Evolutionary conservation across 1,140 invertebrate genomes (phyloP), one percentile per base, ranked within the genome.

Genomic region (Calephelis virginiensis): DNA sequence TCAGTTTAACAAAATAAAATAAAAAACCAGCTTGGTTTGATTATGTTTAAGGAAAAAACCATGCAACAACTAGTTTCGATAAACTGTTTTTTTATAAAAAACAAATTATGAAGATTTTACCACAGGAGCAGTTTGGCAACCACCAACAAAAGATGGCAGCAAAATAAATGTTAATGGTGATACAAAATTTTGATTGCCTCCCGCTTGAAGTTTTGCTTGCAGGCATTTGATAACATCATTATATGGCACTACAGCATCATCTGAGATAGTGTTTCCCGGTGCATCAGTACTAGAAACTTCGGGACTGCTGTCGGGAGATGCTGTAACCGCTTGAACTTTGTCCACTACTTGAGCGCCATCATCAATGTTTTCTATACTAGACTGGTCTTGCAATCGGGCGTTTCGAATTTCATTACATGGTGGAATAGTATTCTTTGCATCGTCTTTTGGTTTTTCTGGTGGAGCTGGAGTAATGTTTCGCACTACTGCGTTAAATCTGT

Each of bases 401-500:
- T 75, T 81, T 66, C 81, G 79, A 4, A 68, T 64, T 14, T 82
- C 80, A 37, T 70, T 74, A 59, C 83, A 83, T 12, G 77, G 78
- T 50, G 72, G 69, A 13, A 63, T 43, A 43, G 68, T 62, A 8
- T 72, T 47, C 66, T 38, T 0, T 70, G 72, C 68, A 7, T 67
- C 61, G 73, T 76, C 74, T 65, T 73, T 69, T 8, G 61, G 49
- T 46, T 66, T 10, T 49, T 78, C 75, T 17, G 69, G 64, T 67
- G 28, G 28, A 28, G 28, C 69, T 7, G 85, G 82, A 46, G 83
- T 71, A 63, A 85, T 81, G 59, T 84, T 86, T 71, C 77, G 86
- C 1, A 89, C 86, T 8, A 90, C 71, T 12, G 85, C 88, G 43
- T 89, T 90, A 40, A 90, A 90, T 66, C 88, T 90, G 66, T 46